phyloP scores from a whole-genome alignment of 1,140 invertebrate species.

The Halictus rubicundus region DNA sequence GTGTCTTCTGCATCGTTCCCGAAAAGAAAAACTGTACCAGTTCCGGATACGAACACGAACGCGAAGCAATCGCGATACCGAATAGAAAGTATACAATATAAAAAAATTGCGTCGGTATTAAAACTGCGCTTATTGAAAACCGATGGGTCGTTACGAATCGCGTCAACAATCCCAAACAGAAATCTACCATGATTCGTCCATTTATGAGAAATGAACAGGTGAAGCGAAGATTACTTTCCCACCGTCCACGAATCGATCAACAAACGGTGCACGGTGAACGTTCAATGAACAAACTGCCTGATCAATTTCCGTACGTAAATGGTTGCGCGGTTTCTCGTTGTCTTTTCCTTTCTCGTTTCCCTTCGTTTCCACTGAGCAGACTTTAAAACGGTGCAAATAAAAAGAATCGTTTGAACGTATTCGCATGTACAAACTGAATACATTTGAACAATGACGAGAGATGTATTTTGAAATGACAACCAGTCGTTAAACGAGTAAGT shows the following conservation, averaged over 20 bases:
- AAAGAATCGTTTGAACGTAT: conserved; percentile 10
- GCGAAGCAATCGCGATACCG: too few relatives aligned
- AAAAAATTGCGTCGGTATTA: too few relatives aligned
- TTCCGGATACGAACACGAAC: too few relatives aligned
- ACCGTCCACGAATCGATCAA: neutral
- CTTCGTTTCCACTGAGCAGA: neutral
- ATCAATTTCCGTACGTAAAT: neutral
- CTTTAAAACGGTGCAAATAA: conserved; percentile 3
- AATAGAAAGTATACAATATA: too few relatives aligned
- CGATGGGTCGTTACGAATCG: too few relatives aligned
- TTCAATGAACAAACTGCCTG: too few relatives aligned
- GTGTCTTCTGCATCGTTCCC: too few relatives aligned
- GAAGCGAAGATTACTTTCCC: neutral
- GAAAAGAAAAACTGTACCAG: too few relatives aligned
- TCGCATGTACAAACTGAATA: conserved; percentile 45
- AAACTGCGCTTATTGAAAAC: too few relatives aligned
- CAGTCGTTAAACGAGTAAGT: neutral
- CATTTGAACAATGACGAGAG: conserved; percentile 22
- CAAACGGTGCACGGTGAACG: neutral
- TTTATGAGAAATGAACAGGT: neutral
- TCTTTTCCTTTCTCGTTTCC: neutral
- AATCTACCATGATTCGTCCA: neutral
- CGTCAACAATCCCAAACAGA: neutral
- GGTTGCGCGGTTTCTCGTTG: neutral
- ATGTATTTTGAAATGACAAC: conserved; percentile 31